A percentile compares a stretch with the other conserved stretches of the same genome.
Evolutionary conservation across 2,888 invertebrate species (phyloP).

Genomic region (Icerya purchasi): DNA sequence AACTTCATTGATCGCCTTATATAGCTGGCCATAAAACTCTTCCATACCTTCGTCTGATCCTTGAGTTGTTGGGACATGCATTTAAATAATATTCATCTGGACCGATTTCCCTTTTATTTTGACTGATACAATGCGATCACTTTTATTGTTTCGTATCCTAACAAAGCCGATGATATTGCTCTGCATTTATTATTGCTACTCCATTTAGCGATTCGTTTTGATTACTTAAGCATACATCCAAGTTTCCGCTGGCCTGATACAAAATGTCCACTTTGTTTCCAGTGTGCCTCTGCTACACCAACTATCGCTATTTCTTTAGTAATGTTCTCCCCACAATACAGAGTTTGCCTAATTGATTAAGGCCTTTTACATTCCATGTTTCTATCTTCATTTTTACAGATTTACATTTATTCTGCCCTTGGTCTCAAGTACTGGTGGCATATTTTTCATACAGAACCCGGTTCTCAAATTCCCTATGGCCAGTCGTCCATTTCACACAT

Average conservation of each 20-base stretch:
- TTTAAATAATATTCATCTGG: neutral
- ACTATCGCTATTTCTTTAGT: neutral
- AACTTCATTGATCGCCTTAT: neutral
- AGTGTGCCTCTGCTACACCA: neutral
- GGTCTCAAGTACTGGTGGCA: neutral
- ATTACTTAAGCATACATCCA: too few relatives aligned
- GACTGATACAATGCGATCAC: neutral
- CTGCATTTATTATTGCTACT: neutral
- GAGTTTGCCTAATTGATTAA: neutral
- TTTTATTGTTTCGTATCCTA: neutral
- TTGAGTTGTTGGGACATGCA: neutral
- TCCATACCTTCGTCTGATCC: neutral
- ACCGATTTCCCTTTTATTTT: neutral
- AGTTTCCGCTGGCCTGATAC: too few relatives aligned
- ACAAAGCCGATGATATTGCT: neutral
- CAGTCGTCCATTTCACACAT: neutral
- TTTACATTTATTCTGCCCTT: neutral
- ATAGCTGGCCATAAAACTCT: neutral
- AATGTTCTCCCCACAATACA: neutral
- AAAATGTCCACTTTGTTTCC: neutral
- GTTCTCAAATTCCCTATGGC: neutral
- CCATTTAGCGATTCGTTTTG: neutral
- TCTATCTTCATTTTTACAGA: neutral
- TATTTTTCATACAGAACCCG: neutral
- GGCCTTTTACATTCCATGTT: neutral